phyloP scores from a whole-genome alignment of 2,113 vertebrate species.

The Cercocebus atys region DNA sequence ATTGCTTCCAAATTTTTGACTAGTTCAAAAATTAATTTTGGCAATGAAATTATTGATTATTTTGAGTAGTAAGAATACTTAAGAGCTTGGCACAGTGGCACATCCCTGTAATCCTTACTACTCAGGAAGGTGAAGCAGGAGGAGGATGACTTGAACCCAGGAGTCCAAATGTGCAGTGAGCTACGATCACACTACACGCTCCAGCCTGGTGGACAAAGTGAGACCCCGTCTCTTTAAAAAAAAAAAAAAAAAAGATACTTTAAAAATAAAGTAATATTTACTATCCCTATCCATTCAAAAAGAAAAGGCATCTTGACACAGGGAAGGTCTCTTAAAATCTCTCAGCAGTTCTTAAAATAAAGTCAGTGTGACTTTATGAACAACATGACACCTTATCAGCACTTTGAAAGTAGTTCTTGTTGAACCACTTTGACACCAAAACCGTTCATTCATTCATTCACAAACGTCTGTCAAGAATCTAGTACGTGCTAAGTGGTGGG shows the following conservation, averaged over 20 bases:
- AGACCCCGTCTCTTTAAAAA: background rate
- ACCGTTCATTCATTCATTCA: background rate
- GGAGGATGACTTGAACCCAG: background rate
- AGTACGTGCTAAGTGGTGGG: background rate
- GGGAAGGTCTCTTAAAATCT: background rate
- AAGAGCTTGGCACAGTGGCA: background rate
- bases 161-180: background rate
- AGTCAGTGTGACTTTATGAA: background rate
- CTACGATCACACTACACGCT: background rate
- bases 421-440: background rate
- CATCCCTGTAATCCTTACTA: background rate
- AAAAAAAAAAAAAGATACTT: background rate
- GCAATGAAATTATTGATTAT: background rate
- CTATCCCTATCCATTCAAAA: background rate
- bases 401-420: background rate
- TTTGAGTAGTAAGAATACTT: background rate
- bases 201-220: background rate
- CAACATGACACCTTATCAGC: background rate
- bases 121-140: background rate
- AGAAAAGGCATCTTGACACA: background rate
- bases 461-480: background rate
- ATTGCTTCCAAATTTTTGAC: background rate
- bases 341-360: background rate
- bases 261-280: background rate
- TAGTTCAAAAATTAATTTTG: background rate